These are phyloP conservation scores for Mycteria americana DNA, from an alignment of 2,797 vertebrate species.

Conservation along the genomic window DNA sequence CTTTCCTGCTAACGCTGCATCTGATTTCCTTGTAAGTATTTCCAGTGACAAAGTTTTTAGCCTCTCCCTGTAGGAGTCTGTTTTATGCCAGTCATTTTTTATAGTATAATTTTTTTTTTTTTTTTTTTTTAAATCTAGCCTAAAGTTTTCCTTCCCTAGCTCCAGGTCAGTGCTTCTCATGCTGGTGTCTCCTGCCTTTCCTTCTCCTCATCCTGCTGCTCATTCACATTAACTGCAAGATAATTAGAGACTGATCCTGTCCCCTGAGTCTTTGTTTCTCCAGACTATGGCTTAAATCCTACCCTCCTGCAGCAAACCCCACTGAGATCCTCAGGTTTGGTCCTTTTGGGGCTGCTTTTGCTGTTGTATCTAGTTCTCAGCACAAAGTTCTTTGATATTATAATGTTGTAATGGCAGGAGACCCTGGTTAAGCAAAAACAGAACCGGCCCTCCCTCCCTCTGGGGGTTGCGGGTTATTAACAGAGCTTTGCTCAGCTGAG, in stretches of 20 bases:
- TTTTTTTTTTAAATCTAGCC: not conserved
- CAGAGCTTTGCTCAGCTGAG: constrained; percentile 46
- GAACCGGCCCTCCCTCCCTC: constrained; percentile 19
- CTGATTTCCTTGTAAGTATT: not conserved
- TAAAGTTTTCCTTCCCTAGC: constrained; percentile 10
- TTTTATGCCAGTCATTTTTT: not conserved
- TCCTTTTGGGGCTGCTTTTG: not conserved
- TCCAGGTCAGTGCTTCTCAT: not conserved
- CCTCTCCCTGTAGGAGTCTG: not conserved
- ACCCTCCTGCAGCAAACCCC: not conserved
- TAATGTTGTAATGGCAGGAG: constrained; percentile 32
- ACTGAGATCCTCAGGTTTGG: not conserved
- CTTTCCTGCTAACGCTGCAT: not conserved
- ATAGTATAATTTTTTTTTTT: not conserved
- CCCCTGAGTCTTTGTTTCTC: constrained; percentile 14
- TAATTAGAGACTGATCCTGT: constrained; percentile 28
- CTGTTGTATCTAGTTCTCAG: constrained; percentile 3
- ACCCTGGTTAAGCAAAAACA: constrained; percentile 53
- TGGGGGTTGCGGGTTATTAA: constrained; percentile 50
- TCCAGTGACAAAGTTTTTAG: not conserved
- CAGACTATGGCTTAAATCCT: not conserved
- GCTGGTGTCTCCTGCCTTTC: not conserved
- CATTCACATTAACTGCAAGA: not conserved
- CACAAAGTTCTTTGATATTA: constrained; percentile 37
- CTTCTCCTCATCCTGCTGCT: constrained; percentile 15